Evolutionary conservation across 2,797 vertebrate species (phyloP), one percentile per base, ranked within the genome.

Genomic region (Odontamblyopus rebecca): DNA sequence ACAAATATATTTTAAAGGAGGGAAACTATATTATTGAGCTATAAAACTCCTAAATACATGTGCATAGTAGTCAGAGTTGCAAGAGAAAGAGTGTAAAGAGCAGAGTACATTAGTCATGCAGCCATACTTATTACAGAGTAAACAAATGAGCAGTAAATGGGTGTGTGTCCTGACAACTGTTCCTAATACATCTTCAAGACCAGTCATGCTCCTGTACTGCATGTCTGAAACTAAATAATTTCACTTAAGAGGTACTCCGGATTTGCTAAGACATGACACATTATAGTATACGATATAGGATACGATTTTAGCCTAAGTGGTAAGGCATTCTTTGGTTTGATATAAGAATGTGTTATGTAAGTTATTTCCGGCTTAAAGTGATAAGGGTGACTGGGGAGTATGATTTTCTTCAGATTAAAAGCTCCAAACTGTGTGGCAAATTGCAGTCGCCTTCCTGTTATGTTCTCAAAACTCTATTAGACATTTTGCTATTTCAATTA

Each of bases 401-500:
- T 79, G 74, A 4, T 9, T 72, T 65, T 72, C 76, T 27, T 48
- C 23, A 73, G 1, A 50, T 72, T 30, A 68, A 48, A 76, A 2
- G 74, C 6, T n/a, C 51, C 53, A 71, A 84, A 72, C 69, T 48
- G 3, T 60, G 61, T 7, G 53, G 50, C 26, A 68, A 71, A 86
- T 79, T 41, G 18, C 60, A 68, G 71, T 29, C 16, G 19, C 26
- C 74, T 87, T 89, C 79, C 82, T 79, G 82, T 77, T 80, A 63
- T 12, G 27, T 67, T 71, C 66, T 56, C 70, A 23, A 26, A 61
- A 16, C 29, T 6, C 5, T 30, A 5, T 44, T 38, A 44, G 12
- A 44, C 9, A 44, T 44, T 4, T 44, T 44, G 41, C 41, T 11
- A 12, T 23, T 27, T 11, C 56, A 27, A 6, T 29, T 13, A 27